Evolutionary conservation across 1,140 invertebrate genomes (phyloP).

Genomic region (Parapsyche elsis): DNA sequence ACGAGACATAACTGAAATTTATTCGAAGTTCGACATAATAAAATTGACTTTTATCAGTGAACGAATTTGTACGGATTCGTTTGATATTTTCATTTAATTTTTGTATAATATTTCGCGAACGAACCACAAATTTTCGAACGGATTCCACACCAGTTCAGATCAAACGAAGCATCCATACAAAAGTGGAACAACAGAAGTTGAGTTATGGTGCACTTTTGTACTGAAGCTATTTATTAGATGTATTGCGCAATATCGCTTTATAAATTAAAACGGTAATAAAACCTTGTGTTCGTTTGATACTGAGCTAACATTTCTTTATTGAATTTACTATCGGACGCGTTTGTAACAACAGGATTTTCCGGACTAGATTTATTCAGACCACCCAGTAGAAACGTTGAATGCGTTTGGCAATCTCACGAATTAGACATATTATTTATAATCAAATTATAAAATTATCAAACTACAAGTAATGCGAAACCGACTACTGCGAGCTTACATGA

Average conservation of each 20-base stretch:
- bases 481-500: not conserved
- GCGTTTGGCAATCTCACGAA: not conserved
- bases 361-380: conserved; percentile 31
- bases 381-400: conserved; percentile 13
- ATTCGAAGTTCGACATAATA: too few relatives aligned
- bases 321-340: conserved; percentile 23
- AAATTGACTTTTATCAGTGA: too few relatives aligned
- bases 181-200: conserved; percentile 30
- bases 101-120: not conserved
- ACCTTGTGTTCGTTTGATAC: conserved; percentile 24
- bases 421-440: not conserved
- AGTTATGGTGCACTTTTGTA: conserved; percentile 30
- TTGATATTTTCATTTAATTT: too few relatives aligned
- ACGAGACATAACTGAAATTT: not conserved
- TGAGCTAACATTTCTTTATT: conserved; percentile 8
- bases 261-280: conserved; percentile 36
- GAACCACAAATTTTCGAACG: not conserved
- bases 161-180: conserved; percentile 7
- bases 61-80: too few relatives aligned
- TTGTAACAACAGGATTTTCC: conserved; percentile 31
- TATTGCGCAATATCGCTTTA: conserved; percentile 33
- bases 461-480: not conserved
- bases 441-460: not conserved
- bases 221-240: conserved; percentile 31
- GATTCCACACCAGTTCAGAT: not conserved